Conservation (phyloP, 2,113 vertebrate species). For the Brachypodius melanocephalos region DNA sequence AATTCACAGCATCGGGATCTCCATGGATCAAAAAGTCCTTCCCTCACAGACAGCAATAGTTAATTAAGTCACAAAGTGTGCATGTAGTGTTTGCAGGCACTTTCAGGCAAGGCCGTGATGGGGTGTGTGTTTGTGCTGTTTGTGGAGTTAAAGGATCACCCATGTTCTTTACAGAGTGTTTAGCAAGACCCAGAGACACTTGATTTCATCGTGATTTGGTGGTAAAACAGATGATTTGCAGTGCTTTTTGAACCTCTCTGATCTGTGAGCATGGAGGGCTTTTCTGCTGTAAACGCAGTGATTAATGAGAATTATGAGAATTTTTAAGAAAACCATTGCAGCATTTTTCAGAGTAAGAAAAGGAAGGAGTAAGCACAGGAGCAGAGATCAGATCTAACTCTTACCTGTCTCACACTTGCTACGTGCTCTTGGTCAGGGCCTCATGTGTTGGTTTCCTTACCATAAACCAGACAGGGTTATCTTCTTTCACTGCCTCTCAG, state of each 20-base stretch:
- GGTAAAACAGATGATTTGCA: neutral
- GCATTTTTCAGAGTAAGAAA: neutral
- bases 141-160: neutral
- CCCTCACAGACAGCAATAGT: neutral
- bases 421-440: conserved; percentile 9
- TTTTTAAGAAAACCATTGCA: neutral
- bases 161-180: neutral
- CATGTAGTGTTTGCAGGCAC: fast-evolving
- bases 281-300: neutral
- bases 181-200: neutral
- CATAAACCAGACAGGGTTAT: conserved; percentile 31
- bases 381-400: conserved; percentile 21
- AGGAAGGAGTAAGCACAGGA: neutral
- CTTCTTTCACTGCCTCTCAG: conserved; percentile 34
- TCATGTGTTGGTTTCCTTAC: neutral
- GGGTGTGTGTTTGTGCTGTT: neutral
- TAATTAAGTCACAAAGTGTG: neutral
- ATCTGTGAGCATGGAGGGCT: neutral
- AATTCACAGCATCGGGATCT: neutral
- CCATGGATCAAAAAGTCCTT: neutral
- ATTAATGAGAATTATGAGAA: neutral
- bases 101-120: neutral
- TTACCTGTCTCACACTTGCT: conserved; percentile 14
- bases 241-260: neutral
- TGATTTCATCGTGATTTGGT: neutral